Base-by-base conservation (phyloP, 2,797 vertebrate genomes). In the Tragopan temminckii region DNA sequence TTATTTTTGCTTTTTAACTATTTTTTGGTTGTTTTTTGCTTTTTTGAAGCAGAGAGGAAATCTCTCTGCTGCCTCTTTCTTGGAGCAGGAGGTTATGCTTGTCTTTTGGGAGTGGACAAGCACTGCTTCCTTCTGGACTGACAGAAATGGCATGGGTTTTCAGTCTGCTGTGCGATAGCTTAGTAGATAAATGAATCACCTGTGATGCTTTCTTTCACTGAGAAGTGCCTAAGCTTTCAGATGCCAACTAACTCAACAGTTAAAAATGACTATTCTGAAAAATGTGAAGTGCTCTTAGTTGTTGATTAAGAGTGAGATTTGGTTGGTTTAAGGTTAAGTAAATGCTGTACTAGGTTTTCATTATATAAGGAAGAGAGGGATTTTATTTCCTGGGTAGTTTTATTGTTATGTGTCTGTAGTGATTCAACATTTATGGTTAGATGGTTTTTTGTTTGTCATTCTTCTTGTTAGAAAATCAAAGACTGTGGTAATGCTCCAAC, bases 401-500 rank as follows among this genome's bases (percentile, higher is more conserved):
- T 25, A 9, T 6, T 36, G 13, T 70, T 77, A 14, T 12, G 16
- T 18, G 6, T 55, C 23, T 20, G 36, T 62, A 38, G 36, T 66
- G 33, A 50, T 20, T 24, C 35, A 38, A 38, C 9, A 4, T 23
- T 52, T 50, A 31, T 31, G 11, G 35, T 50, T 35, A 15, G 27
- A 53, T 20, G 12, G 12, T 13, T 33, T 33, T 57, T 57, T 33
- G 11, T 57, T 19, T 21, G 18, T 21, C 7, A 5, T 69, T 80
- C 9, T 35, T 46, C 3, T 13, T 72, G 3, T 40, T 67, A 38
- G 21, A 61, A 67, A 82, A 23, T 25, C 19, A 55, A 20, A 84
- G 27, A 52, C 8, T 21, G 33, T 24, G 0, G 0, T 52, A 42
- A 11, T 57, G 24, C 17, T 87, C 5, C 13, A 68, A 3, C 8